Evolutionary conservation across 2,797 vertebrate genomes (phyloP), one percentile per base, ranked within the genome.

Genomic region (Pogonophryne albipinna): DNA sequence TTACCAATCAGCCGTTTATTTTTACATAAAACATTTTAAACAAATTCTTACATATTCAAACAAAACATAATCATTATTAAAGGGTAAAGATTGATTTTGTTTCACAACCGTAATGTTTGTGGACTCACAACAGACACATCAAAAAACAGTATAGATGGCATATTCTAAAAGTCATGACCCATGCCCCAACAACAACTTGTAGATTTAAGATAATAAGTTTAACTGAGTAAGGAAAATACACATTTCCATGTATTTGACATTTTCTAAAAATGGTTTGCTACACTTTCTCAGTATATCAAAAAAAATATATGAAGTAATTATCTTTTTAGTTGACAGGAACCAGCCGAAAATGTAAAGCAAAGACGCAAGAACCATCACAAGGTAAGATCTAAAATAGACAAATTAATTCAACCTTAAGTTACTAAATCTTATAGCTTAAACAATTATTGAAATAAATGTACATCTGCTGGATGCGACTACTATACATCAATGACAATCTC

Each of bases 1-100:
- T 52, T 23, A 38, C 49, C 15, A 52, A 53, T 75, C 19, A 62
- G 42, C 27, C 15, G 49, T 34, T 74, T 47, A 75, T 55, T 74
- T 0, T 59, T 42, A 41, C 19, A 34, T 63, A 8, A 51, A 13
- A 16, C 16, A 19, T 64, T 20, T 5, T 0, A 34, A 0, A 23
- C 41, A 67, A 60, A 46, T 3, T 1, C 1, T 59, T 17, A 9
- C 31, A 50, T 42, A n/a, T 10, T 56, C 20, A 27, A 14, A 20
- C 1, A 0, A 38, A 2, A 41, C 20, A 34, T 7, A 19, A 9
- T 51, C 15, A 50, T 47, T 7, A 27, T 42, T 10, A 27, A 59
- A 59, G 45, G 55, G 10, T 49, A n/a, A 6, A 49, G 3, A 4
- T 7, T 58, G 44, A 58, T 20, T 20, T 58, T 47, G 0, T 46